Conservation (phyloP, 1,140 invertebrate species). For the Drosophila setifemur region DNA sequence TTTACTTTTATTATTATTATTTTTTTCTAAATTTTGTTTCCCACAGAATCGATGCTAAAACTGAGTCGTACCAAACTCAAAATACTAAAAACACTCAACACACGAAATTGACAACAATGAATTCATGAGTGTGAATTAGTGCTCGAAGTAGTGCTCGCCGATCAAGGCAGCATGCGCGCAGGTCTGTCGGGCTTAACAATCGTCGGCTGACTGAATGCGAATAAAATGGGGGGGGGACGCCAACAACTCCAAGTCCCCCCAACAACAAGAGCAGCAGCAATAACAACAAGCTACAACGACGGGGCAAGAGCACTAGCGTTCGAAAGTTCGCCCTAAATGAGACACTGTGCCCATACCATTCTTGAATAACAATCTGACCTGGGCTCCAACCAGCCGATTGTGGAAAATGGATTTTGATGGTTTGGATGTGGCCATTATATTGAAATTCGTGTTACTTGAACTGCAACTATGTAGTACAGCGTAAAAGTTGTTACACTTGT, state of each 20-base stretch:
- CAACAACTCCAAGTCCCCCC: slow-evolving; percentile 44
- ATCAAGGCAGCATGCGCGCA: slow-evolving; percentile 30
- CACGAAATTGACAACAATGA: slow-evolving; percentile 28
- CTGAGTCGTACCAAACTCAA: slow-evolving; percentile 16
- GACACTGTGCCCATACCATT: not conserved
- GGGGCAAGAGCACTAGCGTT: slow-evolving; percentile 38
- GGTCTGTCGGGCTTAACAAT: slow-evolving; percentile 68
- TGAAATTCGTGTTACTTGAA: not conserved
- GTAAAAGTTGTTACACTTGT: too few species aligned
- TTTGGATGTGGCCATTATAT: slow-evolving; percentile 16
- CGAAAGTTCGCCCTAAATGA: slow-evolving; percentile 20
- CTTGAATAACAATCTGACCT: slow-evolving; percentile 28
- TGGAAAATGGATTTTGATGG: slow-evolving; percentile 10
- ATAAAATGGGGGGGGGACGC: slow-evolving; percentile 27
- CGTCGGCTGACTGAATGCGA: slow-evolving; percentile 65
- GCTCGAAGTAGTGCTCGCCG: slow-evolving; percentile 3
- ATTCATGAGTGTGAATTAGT: too few species aligned
- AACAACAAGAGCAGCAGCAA: slow-evolving; percentile 6
- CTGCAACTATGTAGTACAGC: too few species aligned
- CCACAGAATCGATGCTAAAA: slow-evolving; percentile 1
- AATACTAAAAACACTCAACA: not conserved
- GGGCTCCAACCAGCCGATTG: not conserved
- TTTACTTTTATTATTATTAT: not conserved
- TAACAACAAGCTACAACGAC: slow-evolving; percentile 10
- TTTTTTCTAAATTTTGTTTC: not conserved